phyloP scores from a whole-genome alignment of 2,888 invertebrate species.

The Ligdia adustata region DNA sequence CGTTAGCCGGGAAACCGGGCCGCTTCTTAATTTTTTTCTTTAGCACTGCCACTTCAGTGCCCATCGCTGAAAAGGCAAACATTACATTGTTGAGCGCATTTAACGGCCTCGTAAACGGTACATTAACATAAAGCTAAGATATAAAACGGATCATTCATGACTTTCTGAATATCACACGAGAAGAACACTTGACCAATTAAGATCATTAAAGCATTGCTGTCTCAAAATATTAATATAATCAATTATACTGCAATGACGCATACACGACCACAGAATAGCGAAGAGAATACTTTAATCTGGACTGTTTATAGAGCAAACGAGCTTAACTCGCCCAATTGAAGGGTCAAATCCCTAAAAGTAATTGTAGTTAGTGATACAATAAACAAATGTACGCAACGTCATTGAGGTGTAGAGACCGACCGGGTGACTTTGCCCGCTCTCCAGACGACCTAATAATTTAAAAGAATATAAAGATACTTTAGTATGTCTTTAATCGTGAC shows the following conservation, averaged over 20 bases:
- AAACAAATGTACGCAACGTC: constrained; percentile 43
- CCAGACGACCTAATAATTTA: constrained; percentile 71
- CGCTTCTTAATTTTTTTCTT: constrained; percentile 88
- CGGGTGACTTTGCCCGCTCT: constrained; percentile 73
- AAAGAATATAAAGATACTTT: constrained; percentile 50
- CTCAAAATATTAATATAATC: constrained; percentile 12
- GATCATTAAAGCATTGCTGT: constrained; percentile 2
- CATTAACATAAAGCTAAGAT: constrained; percentile 11
- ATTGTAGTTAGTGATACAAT: constrained; percentile 38
- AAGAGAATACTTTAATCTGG: constrained; percentile 20
- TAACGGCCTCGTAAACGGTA: constrained; percentile 22
- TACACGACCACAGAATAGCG: constrained; percentile 12
- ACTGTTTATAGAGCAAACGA: constrained; percentile 26
- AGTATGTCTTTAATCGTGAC: constrained; percentile 30
- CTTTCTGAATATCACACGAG: constrained; percentile 3
- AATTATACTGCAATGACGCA: constrained; percentile 21
- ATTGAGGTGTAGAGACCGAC: constrained; percentile 57
- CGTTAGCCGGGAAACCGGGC: constrained; percentile 83
- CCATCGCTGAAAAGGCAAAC: constrained; percentile 52
- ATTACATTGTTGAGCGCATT: constrained; percentile 29
- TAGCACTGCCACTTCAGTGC: constrained; percentile 71
- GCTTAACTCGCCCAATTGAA: constrained; percentile 27
- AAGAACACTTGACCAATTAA: not conserved
- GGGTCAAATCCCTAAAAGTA: constrained; percentile 38
- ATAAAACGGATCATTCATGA: constrained; percentile 17